phyloP scores from a whole-genome alignment of 2,888 invertebrate species.

The Stegophylla sp. region DNA sequence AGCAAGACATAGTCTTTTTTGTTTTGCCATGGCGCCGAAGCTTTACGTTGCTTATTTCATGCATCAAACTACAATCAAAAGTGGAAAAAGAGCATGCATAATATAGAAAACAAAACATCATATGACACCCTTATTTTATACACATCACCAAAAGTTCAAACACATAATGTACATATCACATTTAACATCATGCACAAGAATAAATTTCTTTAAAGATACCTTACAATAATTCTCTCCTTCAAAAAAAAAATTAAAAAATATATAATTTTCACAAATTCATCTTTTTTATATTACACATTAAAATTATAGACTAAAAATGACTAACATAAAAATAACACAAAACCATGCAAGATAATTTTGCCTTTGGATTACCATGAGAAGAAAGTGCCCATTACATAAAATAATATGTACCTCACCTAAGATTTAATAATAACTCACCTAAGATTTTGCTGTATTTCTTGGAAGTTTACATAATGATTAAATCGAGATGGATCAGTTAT shows the following conservation, averaged over 20 bases:
- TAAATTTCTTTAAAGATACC: too few relatives aligned
- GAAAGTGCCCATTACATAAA: not conserved
- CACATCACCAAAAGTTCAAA: slow-evolving; percentile 5
- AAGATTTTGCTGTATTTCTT: slow-evolving; percentile 83
- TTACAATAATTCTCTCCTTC: too few relatives aligned
- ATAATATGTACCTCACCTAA: slow-evolving; percentile 74
- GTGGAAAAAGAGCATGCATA: slow-evolving; percentile 40
- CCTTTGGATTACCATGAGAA: not conserved
- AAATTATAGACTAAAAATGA: not conserved
- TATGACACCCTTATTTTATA: slow-evolving; percentile 14
- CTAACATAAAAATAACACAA: too few relatives aligned
- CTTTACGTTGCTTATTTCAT: slow-evolving; percentile 42
- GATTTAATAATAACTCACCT: slow-evolving; percentile 77
- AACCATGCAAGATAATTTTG: slow-evolving; percentile 8
- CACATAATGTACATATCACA: not conserved
- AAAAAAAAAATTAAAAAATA: too few relatives aligned
- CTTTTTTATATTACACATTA: not conserved
- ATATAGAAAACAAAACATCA: slow-evolving; percentile 29
- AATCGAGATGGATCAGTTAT: slow-evolving; percentile 69
- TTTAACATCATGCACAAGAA: not conserved
- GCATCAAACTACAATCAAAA: slow-evolving; percentile 53
- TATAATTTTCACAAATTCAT: not conserved
- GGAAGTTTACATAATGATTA: slow-evolving; percentile 83
- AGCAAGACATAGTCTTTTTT: slow-evolving; percentile 42
- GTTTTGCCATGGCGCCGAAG: slow-evolving; percentile 41